phyloP scores from a whole-genome alignment of 2,888 invertebrate species.

The Troglohyphantes excavatus region DNA sequence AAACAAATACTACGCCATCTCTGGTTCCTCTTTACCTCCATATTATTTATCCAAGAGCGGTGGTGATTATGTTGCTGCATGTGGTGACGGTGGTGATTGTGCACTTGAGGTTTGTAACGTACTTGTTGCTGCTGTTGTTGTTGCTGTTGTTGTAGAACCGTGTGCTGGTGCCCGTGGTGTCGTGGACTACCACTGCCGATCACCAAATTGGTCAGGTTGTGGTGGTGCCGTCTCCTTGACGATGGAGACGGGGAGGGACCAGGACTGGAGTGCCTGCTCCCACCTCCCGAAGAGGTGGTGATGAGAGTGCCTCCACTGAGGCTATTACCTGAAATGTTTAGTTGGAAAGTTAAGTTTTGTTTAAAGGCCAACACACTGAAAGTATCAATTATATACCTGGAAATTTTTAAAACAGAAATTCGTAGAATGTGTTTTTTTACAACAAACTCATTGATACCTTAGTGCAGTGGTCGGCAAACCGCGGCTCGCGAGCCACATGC shows the following conservation, averaged over 20 bases:
- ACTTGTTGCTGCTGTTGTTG: slow-evolving; percentile 82
- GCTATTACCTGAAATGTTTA: slow-evolving; percentile 58
- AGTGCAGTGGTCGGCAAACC: no score
- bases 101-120: slow-evolving; percentile 83
- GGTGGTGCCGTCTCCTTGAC: slow-evolving; percentile 79
- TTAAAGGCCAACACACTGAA: neutral
- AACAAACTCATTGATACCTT: neutral
- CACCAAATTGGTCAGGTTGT: slow-evolving; percentile 80
- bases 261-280: slow-evolving; percentile 80
- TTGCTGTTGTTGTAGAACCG: slow-evolving; percentile 85
- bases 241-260: slow-evolving; percentile 80
- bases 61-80: slow-evolving; percentile 32
- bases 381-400: neutral
- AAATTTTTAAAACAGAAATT: neutral
- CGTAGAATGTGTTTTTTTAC: neutral
- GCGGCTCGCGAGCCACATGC: no score
- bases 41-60: slow-evolving; percentile 79
- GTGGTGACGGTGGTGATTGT: slow-evolving; percentile 43
- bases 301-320: slow-evolving; percentile 76
- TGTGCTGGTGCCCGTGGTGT: slow-evolving; percentile 83
- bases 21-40: slow-evolving; percentile 80
- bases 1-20: slow-evolving; percentile 54
- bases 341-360: neutral
- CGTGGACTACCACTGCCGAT: slow-evolving; percentile 79
- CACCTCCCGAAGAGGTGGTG: slow-evolving; percentile 80